phyloP scores from a whole-genome alignment of 1,140 invertebrate species.

The Dufourea novaeangliae region DNA sequence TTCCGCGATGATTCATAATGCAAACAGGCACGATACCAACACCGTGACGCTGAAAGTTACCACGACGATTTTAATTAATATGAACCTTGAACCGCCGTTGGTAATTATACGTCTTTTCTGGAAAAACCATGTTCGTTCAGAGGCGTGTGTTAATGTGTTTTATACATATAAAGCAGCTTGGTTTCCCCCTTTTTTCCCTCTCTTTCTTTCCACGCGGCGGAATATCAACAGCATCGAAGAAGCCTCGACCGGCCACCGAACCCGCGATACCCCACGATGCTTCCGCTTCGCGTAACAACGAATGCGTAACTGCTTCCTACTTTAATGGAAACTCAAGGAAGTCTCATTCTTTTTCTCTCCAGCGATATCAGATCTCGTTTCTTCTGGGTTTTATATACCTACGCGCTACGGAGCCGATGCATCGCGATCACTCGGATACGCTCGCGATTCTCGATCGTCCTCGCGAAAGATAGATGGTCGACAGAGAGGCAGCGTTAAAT shows the following conservation, averaged over 20 bases:
- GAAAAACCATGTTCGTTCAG: neutral
- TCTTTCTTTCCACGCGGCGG: constrained; percentile 19
- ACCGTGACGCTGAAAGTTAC: neutral
- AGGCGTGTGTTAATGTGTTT: neutral
- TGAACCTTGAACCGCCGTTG: neutral
- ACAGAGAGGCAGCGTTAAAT: neutral
- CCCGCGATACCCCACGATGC: constrained; percentile 71
- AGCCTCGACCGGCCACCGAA: constrained; percentile 73
- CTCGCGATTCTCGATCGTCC: neutral
- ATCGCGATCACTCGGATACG: neutral
- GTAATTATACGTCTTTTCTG: neutral
- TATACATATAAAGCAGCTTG: neutral
- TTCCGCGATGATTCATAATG: too few species aligned
- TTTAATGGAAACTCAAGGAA: constrained; percentile 58
- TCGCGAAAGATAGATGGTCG: neutral
- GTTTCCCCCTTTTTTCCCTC: neutral
- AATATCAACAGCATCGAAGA: constrained; percentile 46
- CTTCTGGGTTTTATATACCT: neutral
- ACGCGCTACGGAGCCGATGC: neutral
- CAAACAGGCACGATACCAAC: too few species aligned
- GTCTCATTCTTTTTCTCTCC: constrained; percentile 30
- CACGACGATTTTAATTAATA: neutral
- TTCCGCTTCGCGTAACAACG: constrained; percentile 73
- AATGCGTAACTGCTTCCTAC: constrained; percentile 71
- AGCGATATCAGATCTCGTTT: constrained; percentile 51